These are phyloP conservation scores for Hyaena hyaena DNA, from an alignment of 2,113 vertebrate species.

Conservation along the genomic window DNA sequence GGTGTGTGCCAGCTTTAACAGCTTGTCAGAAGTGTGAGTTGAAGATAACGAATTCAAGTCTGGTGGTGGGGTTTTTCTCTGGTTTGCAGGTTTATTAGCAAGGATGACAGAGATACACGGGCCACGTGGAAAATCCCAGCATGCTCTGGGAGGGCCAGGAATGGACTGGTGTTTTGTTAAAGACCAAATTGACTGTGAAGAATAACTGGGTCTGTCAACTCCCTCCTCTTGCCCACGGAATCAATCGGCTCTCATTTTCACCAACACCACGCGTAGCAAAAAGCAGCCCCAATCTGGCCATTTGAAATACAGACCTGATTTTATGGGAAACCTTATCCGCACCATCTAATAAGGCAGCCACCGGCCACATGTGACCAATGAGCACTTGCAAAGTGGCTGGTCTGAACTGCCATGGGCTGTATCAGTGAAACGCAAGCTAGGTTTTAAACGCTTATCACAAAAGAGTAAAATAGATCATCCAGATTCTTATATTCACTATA, in stretches of 20 bases:
- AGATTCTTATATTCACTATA: background rate
- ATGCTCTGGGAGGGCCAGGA: background rate
- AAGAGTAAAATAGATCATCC: background rate
- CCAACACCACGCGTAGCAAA: background rate
- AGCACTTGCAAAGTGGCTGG: fast-evolving
- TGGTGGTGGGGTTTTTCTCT: conserved; percentile 42
- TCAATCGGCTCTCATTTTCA: background rate
- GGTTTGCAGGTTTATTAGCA: conserved; percentile 72
- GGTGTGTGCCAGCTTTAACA: conserved; percentile 69
- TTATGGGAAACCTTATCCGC: background rate
- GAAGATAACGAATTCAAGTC: conserved; percentile 80
- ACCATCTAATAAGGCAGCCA: fast-evolving
- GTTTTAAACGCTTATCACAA: background rate
- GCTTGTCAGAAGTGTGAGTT: conserved; percentile 76
- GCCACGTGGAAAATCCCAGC: background rate
- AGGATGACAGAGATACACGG: conserved; percentile 9
- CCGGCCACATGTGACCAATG: fast-evolving
- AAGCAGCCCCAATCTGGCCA: background rate
- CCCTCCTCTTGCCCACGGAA: background rate
- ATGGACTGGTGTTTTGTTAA: background rate
- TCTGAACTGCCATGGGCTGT: fast-evolving
- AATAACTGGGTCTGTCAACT: too few species aligned
- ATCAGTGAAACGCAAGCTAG: fast-evolving
- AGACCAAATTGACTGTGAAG: background rate
- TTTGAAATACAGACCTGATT: background rate